phyloP scores from a whole-genome alignment of 2,888 invertebrate genomes.

The Abscondita cerata region DNA sequence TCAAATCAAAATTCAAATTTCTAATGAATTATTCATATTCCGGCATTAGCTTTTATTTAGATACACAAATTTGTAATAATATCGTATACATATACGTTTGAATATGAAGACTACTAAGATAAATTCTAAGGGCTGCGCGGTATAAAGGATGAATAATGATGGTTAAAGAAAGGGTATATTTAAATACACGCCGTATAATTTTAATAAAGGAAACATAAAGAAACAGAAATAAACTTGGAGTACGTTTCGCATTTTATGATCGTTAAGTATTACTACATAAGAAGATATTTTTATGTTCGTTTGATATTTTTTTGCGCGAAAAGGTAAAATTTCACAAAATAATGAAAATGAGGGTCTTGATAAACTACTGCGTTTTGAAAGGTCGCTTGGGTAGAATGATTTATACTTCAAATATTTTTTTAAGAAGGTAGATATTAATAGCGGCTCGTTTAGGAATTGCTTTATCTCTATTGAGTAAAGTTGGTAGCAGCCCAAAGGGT shows the following conservation, averaged over 20 bases:
- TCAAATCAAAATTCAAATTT: constrained; percentile 1
- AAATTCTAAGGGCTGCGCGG: background rate
- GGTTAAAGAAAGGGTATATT: constrained; percentile 9
- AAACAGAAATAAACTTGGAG: no score
- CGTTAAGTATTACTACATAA: no score
- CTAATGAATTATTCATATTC: constrained; percentile 7
- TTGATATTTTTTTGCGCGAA: no score
- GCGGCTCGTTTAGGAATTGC: background rate
- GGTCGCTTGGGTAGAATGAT: background rate
- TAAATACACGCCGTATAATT: background rate
- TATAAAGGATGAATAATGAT: constrained; percentile 14
- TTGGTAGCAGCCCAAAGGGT: no score
- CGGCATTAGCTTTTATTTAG: constrained; percentile 1
- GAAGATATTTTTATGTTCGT: no score
- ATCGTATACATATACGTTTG: background rate
- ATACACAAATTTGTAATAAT: background rate
- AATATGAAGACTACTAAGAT: constrained; percentile 3
- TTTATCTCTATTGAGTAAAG: background rate
- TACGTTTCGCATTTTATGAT: no score
- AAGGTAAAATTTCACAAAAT: no score
- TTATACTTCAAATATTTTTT: background rate
- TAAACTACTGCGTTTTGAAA: background rate
- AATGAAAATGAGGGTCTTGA: constrained; percentile 1
- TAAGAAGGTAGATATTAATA: background rate
- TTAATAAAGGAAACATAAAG: constrained; percentile 2